phyloP scores from a whole-genome alignment of 2,113 vertebrate genomes.

The Fulica atra region DNA sequence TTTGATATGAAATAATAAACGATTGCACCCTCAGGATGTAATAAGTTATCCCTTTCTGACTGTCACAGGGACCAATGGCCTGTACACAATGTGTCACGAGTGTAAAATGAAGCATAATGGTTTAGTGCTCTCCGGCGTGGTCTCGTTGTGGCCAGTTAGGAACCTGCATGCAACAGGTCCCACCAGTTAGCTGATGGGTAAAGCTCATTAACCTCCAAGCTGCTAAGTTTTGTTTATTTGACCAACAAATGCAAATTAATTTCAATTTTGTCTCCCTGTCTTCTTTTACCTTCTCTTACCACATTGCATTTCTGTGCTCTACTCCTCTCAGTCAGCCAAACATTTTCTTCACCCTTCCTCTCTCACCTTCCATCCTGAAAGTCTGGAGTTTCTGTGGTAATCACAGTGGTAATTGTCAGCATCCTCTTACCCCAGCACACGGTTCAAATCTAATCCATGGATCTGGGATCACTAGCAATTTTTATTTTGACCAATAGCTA shows the following conservation, averaged over 20 bases:
- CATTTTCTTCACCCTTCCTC: not conserved
- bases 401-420: not conserved
- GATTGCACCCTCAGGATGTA: accelerated
- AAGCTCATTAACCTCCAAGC: not conserved
- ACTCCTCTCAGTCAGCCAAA: not conserved
- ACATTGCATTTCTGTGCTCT: not conserved
- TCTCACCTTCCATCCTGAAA: not conserved
- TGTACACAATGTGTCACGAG: not conserved
- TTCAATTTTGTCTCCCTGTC: not conserved
- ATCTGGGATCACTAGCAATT: not conserved
- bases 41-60: not conserved
- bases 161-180: not conserved
- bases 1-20: not conserved
- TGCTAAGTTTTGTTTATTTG: not conserved
- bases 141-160: not conserved
- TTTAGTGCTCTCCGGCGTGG: accelerated
- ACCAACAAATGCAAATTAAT: not conserved
- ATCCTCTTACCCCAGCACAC: accelerated
- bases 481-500: not conserved
- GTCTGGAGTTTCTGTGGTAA: not conserved
- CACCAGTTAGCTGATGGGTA: not conserved
- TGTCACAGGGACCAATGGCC: not conserved
- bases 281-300: not conserved
- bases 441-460: not conserved
- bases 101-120: not conserved